Percentiles rank a stretch among this genome's conserved stretches.
phyloP scores from a whole-genome alignment of 2,113 vertebrate genomes.

The Stigmatopora nigra region DNA sequence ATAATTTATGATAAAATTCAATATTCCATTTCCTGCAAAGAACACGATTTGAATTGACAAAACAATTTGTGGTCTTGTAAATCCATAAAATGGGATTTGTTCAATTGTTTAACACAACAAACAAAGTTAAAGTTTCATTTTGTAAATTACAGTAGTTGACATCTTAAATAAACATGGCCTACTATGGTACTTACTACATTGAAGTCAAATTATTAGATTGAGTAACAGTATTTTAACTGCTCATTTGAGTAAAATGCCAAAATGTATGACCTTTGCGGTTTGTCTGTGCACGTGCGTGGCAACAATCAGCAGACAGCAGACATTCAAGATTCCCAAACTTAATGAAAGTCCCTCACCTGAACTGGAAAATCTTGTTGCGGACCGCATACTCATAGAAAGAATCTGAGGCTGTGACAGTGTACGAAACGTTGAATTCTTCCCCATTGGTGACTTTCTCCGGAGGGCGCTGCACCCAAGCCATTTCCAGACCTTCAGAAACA shows the following conservation, averaged over 20 bases:
- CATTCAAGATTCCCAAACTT: constrained; percentile 6
- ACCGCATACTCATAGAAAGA: constrained; percentile 68
- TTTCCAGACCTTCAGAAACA: constrained; percentile 61
- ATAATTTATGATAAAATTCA: too few relatives aligned
- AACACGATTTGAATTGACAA: background rate
- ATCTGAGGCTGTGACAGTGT: constrained; percentile 61
- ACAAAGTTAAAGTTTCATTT: background rate
- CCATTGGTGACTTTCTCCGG: constrained; percentile 64
- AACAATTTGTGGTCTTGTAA: too few relatives aligned
- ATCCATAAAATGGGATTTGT: too few relatives aligned
- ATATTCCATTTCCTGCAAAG: background rate
- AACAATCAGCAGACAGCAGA: background rate
- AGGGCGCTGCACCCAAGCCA: constrained; percentile 67
- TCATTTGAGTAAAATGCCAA: background rate
- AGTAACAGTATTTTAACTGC: background rate
- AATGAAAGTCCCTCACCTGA: constrained; percentile 51
- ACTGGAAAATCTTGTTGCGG: constrained; percentile 66
- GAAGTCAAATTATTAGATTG: background rate
- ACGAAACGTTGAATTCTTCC: constrained; percentile 72
- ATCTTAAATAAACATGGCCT: background rate
- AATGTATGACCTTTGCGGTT: background rate
- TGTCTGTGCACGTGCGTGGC: background rate
- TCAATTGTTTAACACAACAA: too few relatives aligned
- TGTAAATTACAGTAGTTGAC: background rate
- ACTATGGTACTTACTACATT: background rate